These are phyloP conservation scores for Rapana venosa DNA, from an alignment of 2,888 invertebrate species.

Conservation along the genomic window DNA sequence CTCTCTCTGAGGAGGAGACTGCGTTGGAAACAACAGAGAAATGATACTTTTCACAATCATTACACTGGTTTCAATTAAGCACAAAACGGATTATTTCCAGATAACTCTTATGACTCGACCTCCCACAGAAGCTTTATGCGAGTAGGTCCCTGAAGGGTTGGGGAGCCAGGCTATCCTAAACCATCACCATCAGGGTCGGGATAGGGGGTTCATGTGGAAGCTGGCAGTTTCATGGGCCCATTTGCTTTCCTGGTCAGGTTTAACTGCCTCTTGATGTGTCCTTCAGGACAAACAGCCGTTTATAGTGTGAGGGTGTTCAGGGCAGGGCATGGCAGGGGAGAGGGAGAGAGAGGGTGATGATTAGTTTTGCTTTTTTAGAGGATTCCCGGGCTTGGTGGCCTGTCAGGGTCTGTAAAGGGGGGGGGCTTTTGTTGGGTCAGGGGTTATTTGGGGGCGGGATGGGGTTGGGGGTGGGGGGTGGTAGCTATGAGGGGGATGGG, in stretches of 20 bases:
- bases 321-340: too few relatives aligned
- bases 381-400: background rate
- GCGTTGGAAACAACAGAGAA: too few relatives aligned
- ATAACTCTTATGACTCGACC: too few relatives aligned
- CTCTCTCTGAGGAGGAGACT: too few relatives aligned
- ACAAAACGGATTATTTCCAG: too few relatives aligned
- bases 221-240: background rate
- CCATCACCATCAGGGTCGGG: too few relatives aligned
- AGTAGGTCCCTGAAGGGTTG: too few relatives aligned
- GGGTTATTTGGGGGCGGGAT: background rate
- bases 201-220: background rate
- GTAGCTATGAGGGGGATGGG: background rate
- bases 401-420: background rate
- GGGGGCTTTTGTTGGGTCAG: background rate
- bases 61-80: too few relatives aligned
- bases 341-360: background rate
- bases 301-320: background rate
- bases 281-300: background rate
- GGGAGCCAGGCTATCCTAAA: too few relatives aligned
- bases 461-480: background rate
- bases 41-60: too few relatives aligned
- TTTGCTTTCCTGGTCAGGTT: background rate
- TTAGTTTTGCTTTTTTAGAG: too few relatives aligned
- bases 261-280: background rate
- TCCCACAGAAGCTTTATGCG: too few relatives aligned